A percentile compares a stretch with the other conserved stretches of the same genome.
Conservation (phyloP, 2,113 vertebrate species). For the Dromas ardeola region DNA sequence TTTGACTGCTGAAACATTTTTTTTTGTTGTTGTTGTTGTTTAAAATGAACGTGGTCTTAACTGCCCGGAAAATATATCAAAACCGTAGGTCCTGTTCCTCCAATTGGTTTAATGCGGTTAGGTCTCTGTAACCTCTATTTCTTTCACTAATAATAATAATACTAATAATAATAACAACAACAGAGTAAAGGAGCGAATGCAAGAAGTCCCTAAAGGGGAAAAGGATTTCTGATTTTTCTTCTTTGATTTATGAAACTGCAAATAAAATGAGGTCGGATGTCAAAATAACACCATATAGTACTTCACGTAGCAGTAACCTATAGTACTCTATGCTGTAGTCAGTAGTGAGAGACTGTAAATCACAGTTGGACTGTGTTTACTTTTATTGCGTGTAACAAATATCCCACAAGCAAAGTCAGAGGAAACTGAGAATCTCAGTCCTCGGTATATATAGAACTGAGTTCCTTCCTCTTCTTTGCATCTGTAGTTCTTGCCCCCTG, state of each 20-base stretch:
- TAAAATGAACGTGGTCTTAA: constrained; percentile 1
- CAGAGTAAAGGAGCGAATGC: neutral
- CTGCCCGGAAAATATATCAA: constrained; percentile 30
- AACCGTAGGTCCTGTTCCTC: neutral
- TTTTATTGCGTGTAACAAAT: neutral
- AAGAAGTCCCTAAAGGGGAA: neutral
- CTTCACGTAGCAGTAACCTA: neutral
- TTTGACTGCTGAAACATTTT: neutral
- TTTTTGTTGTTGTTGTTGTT: neutral
- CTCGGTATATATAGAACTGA: neutral
- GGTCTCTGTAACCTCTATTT: neutral
- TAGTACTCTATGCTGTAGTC: neutral
- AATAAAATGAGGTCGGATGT: neutral
- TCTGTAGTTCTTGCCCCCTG: neutral
- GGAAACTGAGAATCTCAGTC: neutral
- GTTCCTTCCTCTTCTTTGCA: neutral
- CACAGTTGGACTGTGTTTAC: neutral
- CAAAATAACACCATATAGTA: neutral
- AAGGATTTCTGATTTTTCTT: neutral
- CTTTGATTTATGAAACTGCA: neutral
- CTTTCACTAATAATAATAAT: neutral
- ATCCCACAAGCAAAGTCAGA: neutral
- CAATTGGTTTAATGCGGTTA: neutral
- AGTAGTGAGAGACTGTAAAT: neutral
- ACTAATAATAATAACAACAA: neutral